A percentile compares a stretch with the other conserved stretches of the same genome.
Conservation (phyloP, 2,797 vertebrate species). For the Danionella dracula region DNA sequence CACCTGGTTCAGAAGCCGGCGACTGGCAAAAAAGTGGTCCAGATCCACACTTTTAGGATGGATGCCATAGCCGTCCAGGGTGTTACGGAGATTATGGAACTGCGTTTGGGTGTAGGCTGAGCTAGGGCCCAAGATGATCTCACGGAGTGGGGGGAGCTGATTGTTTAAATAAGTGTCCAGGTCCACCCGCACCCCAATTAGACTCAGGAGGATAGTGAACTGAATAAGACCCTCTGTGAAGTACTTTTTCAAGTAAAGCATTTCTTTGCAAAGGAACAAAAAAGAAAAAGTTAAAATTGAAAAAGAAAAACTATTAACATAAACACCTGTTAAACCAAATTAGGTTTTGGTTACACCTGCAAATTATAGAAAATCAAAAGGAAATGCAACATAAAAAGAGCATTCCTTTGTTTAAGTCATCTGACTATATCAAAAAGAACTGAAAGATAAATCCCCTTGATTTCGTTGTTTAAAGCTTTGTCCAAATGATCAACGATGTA, state of each 20-base stretch:
- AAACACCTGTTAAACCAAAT: constrained; percentile 42
- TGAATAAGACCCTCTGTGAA: constrained; percentile 99
- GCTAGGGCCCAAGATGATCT: constrained; percentile 98
- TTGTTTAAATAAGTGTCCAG: constrained; percentile 94
- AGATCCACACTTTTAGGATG: constrained; percentile 98
- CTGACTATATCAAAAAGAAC: not conserved
- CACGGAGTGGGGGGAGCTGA: constrained; percentile 91
- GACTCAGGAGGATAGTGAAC: constrained; percentile 99
- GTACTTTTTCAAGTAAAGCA: constrained; percentile 99
- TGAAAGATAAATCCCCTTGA: constrained; percentile 1
- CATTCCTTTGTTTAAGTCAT: constrained; percentile 16
- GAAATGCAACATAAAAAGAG: constrained; percentile 11
- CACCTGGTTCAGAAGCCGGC: constrained; percentile 90
- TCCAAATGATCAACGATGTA: not conserved
- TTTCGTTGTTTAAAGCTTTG: not conserved
- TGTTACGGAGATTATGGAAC: constrained; percentile 96
- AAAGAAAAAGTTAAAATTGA: constrained; percentile 70
- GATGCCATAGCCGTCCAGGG: constrained; percentile 95
- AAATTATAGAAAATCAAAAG: constrained; percentile 9
- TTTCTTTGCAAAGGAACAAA: constrained; percentile 87
- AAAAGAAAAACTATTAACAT: constrained; percentile 28
- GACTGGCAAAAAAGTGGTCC: constrained; percentile 89
- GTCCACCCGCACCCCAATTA: constrained; percentile 96
- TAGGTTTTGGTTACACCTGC: constrained; percentile 6
- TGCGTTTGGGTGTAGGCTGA: constrained; percentile 98